Evolutionary conservation across 2,888 invertebrate genomes (phyloP).

Genomic region (Dicycla oo): DNA sequence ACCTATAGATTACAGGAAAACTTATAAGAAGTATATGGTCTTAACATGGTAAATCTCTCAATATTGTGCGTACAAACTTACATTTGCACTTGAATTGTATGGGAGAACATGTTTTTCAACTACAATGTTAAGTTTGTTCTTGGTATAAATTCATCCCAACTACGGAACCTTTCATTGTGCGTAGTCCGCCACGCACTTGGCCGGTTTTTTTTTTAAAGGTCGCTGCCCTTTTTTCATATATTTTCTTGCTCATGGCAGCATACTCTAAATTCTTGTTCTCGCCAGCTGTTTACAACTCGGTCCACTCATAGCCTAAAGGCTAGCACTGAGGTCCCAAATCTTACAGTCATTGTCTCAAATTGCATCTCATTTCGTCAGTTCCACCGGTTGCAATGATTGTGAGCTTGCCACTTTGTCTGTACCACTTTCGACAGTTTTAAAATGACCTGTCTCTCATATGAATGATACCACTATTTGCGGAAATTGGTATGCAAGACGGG

Average conservation of each 20-base stretch:
- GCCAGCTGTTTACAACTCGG: conserved; percentile 57
- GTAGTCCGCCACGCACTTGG: too few relatives aligned
- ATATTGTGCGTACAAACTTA: too few relatives aligned
- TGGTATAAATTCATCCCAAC: too few relatives aligned
- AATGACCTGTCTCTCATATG: conserved; percentile 59
- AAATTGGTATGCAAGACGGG: conserved; percentile 46
- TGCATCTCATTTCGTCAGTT: conserved; percentile 84
- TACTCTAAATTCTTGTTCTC: neutral
- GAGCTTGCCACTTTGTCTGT: conserved; percentile 76
- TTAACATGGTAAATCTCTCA: too few relatives aligned
- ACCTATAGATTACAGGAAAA: too few relatives aligned
- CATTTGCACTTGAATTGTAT: too few relatives aligned
- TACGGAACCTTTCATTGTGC: too few relatives aligned
- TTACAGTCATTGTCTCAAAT: conserved; percentile 86
- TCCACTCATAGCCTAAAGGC: conserved; percentile 75
- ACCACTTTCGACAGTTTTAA: conserved; percentile 64
- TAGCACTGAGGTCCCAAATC: conserved; percentile 78
- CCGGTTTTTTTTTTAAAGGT: neutral
- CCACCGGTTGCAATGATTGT: conserved; percentile 82
- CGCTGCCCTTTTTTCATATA: too few relatives aligned
- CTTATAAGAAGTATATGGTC: too few relatives aligned
- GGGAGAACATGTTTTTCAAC: too few relatives aligned
- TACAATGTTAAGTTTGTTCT: too few relatives aligned
- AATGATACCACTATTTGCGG: conserved; percentile 54
- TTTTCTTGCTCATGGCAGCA: neutral